phyloP scores from a whole-genome alignment of 2,888 invertebrate genomes.

The Spilarctia lutea region DNA sequence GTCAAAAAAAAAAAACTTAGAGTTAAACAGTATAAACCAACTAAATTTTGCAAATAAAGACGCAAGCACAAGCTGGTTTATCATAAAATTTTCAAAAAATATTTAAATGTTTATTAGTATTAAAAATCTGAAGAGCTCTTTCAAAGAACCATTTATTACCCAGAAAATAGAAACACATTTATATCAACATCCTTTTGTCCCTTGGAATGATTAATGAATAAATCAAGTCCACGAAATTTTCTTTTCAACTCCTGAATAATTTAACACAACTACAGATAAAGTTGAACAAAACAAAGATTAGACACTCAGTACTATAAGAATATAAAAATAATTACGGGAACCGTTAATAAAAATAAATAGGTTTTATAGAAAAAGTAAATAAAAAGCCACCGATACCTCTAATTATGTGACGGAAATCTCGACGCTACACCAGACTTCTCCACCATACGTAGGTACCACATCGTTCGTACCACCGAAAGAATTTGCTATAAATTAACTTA shows the following conservation, averaged over 20 bases:
- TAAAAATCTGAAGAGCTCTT: no score
- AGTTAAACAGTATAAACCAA: no score
- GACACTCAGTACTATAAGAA: neutral
- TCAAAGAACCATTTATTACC: neutral
- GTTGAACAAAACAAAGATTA: neutral
- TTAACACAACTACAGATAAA: neutral
- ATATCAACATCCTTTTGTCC: constrained; percentile 2
- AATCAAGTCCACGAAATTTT: neutral
- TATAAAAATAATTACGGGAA: neutral
- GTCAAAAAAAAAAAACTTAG: no score
- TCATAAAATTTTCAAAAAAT: neutral
- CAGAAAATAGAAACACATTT: neutral
- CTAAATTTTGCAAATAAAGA: no score
- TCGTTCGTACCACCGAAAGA: no score
- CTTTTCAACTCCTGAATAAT: constrained; percentile 1
- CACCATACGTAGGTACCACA: no score
- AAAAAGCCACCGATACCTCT: no score
- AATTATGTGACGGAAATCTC: no score
- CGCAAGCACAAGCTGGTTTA: neutral
- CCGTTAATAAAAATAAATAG: no score
- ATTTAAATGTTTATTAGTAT: neutral
- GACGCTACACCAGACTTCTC: no score
- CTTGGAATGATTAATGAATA: neutral
- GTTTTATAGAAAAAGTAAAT: no score
- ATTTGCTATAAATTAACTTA: no score